Evolutionary conservation across 2,797 vertebrate species (phyloP), one percentile per base, ranked within the genome.

Genomic region (Euthynnus affinis): DNA sequence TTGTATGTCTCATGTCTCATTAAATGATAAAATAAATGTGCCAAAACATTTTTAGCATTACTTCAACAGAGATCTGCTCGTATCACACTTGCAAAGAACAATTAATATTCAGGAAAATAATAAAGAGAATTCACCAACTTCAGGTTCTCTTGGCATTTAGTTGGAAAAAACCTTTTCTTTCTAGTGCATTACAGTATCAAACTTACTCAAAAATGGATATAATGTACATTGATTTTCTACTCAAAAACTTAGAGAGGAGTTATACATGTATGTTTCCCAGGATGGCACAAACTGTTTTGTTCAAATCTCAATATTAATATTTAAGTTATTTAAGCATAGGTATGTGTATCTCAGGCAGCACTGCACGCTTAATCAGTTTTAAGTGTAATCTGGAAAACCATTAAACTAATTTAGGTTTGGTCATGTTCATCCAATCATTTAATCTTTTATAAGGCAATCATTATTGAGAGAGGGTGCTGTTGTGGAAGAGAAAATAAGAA

Each of bases 111-210:
- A 52, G n/a, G 59, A 2, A 32, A 23, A 53, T 37, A 22, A 40
- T 2, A 15, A 60, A 60, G 61, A 74, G 0, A 44, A 53, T 17
- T 48, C 25, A 7, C 29, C 18, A 51, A 32, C 22, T 62, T 69
- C 6, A 57, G 25, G 55, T 64, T 61, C 59, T 57, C 25, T 63
- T 63, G 27, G 56, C 60, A 63, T 82, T 55, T 68, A 27, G 55
- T 29, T 32, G 6, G 15, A 71, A 17, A 53, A 44, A 37, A 44
- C 5, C 23, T 5, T 29, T 59, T 34, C 8, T 25, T 34, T 66
- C 25, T 18, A 61, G 15, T 81, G 61, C 15, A 18, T 49, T 22
- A 25, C 9, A 60, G 34, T 17, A 61, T 32, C 0, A 22, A 46
- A 1, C 23, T 4, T 55, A 56, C 9, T 27, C 32, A 53, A 64